Base-by-base conservation (phyloP, 2,888 invertebrate species). In the Crepidodera aurea region DNA sequence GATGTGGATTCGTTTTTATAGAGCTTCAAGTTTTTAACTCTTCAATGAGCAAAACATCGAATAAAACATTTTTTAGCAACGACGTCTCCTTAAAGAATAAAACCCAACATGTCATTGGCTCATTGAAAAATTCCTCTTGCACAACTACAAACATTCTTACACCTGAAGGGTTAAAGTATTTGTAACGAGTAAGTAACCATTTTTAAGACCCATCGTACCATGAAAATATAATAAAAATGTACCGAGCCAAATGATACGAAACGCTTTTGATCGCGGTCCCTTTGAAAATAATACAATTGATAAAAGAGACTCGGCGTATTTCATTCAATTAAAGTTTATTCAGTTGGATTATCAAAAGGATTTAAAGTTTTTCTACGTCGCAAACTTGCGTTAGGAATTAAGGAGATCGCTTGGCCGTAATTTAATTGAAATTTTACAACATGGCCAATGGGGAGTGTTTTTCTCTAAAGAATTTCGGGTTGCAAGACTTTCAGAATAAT, bases 281-380 rank as follows among this genome's bases (percentile, higher is more conserved):
- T 40, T 40, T 40, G 40, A 40, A 40, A 15, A 18, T 16, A 13
- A 2, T 40, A 18, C 40, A 18, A 40, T 40, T 40, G 40, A 40
- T 40, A 40, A 40, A 40, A 40, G 18, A 37, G 15, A 18, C 18
- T 40, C 40, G 10, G 6, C 16, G 18, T 18, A 40, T 40, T 18
- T 40, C 40, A 18, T 40, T 40, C 16, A 40, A 40, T 40, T 40
- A 40, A 40, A 40, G 18, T 40, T 40, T 40, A 40, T 18, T 40
- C 40, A 40, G 40, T 18, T 40, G 40, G 40, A 18, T 16, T 18
- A 40, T 40, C 16, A 40, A 40, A 40, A 40, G 40, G 40, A 18
- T 16, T 18, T 8, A 16, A 40, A 18, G 16, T 18, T 40, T 18
- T 40, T 40, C 40, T 40, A 5, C 3, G 13, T 2, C 34, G 34